A percentile compares a stretch with the other conserved stretches of the same genome.
Evolutionary conservation across 1,140 invertebrate species (phyloP).

Genomic region (Protaetia brevitarsis): DNA sequence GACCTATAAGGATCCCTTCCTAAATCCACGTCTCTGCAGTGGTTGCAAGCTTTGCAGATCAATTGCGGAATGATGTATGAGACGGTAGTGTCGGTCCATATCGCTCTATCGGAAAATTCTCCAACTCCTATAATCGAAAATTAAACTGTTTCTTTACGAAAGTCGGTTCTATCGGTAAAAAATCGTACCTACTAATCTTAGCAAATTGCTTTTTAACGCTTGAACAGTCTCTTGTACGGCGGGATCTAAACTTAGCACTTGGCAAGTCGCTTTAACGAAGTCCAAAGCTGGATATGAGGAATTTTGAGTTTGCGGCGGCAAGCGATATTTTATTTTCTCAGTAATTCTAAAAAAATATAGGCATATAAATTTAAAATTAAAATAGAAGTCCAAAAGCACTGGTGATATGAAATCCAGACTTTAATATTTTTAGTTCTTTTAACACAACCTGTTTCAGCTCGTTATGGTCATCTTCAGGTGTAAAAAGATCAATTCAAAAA

Average conservation of each 20-base stretch:
- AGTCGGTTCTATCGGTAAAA: background rate
- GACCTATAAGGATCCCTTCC: constrained; percentile 75
- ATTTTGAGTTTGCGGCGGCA: constrained; percentile 52
- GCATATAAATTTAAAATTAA: background rate
- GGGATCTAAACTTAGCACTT: constrained; percentile 64
- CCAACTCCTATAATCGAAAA: constrained; percentile 59
- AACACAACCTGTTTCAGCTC: no score
- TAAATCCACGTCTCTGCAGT: constrained; percentile 90
- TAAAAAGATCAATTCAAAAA: no score
- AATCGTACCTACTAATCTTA: constrained; percentile 70
- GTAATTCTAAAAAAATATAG: constrained; percentile 62
- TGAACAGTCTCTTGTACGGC: constrained; percentile 55
- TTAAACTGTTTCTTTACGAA: background rate
- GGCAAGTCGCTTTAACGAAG: constrained; percentile 85
- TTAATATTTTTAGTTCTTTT: no score
- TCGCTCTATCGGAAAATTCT: constrained; percentile 79
- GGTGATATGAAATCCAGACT: background rate
- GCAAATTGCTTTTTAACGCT: constrained; percentile 65
- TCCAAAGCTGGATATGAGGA: constrained; percentile 79
- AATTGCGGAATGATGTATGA: constrained; percentile 87
- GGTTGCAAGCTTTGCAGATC: constrained; percentile 91
- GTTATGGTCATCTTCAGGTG: no score
- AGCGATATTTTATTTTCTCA: constrained; percentile 76
- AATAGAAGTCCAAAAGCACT: background rate
- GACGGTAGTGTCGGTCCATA: constrained; percentile 84